phyloP scores from a whole-genome alignment of 2,888 invertebrate species.

The Pedicia rivosa region DNA sequence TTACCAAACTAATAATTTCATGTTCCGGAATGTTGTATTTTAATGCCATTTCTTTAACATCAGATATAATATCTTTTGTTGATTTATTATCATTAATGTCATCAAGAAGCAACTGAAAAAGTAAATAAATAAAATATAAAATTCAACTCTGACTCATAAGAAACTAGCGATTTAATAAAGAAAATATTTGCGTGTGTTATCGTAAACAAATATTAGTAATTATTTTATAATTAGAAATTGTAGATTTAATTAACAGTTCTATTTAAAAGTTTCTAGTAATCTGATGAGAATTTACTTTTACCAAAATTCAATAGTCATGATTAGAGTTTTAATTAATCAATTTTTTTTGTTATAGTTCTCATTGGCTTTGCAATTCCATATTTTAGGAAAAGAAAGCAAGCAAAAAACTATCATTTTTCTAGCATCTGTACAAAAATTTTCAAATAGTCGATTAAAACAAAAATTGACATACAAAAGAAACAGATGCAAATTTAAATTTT shows the following conservation, averaged over 20 bases:
- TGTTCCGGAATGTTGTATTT: constrained; percentile 78
- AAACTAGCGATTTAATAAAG: no score
- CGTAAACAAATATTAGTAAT: no score
- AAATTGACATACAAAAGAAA: constrained; percentile 2
- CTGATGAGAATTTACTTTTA: no score
- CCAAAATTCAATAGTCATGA: no score
- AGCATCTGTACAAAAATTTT: constrained; percentile 5
- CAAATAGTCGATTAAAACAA: not conserved
- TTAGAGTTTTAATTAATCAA: no score
- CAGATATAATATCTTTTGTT: constrained; percentile 68
- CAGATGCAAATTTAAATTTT: no score
- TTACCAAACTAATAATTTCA: constrained; percentile 74
- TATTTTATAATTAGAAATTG: no score
- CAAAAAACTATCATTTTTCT: constrained; percentile 11
- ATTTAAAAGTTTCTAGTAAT: no score
- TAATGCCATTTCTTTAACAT: constrained; percentile 71
- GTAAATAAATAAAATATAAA: constrained; percentile 13
- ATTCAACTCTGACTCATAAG: no score
- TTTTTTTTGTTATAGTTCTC: constrained; percentile 9
- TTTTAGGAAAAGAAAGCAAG: constrained; percentile 10
- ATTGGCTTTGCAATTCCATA: constrained; percentile 9
- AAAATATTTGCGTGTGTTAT: no score
- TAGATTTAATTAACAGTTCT: not conserved
- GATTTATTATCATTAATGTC: constrained; percentile 76
- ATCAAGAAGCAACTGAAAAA: constrained; percentile 53